phyloP scores from a whole-genome alignment of 2,797 vertebrate genomes.

The Protosalanx chinensis region DNA sequence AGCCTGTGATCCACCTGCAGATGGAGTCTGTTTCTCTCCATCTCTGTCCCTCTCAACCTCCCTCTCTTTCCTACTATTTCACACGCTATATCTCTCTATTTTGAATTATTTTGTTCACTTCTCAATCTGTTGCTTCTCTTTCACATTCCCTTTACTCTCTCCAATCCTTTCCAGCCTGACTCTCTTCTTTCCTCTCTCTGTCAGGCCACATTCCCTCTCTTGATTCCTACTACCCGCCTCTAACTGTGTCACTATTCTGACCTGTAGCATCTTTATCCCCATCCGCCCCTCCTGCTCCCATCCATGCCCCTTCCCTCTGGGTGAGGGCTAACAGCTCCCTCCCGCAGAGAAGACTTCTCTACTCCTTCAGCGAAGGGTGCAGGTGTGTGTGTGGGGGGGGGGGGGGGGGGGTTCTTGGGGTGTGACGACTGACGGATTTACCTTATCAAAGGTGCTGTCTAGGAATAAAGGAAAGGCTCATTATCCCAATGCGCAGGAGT shows the following conservation, averaged over 20 bases:
- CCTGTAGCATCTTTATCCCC: no score
- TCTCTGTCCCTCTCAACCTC: background rate
- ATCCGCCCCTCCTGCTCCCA: no score
- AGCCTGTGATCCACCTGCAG: no score
- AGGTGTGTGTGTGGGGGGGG: no score
- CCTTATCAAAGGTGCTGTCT: slow-evolving; percentile 65
- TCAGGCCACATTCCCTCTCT: background rate
- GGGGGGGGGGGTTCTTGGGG: no score
- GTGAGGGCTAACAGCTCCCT: slow-evolving; percentile 20
- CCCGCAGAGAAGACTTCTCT: slow-evolving; percentile 48
- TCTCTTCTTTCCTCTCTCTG: slow-evolving; percentile 20
- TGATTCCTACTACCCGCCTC: no score
- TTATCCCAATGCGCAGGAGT: slow-evolving; percentile 50
- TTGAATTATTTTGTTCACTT: slow-evolving; percentile 19
- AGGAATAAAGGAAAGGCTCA: slow-evolving; percentile 55
- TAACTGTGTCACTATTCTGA: no score
- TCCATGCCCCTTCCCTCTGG: no score
- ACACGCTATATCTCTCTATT: slow-evolving; percentile 15
- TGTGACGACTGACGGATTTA: slow-evolving; percentile 47
- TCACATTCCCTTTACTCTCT: background rate
- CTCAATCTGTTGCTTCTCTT: slow-evolving; percentile 4
- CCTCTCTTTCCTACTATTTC: background rate
- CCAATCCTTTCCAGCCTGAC: slow-evolving; percentile 12
- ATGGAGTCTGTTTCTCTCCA: background rate
- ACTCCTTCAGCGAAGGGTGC: slow-evolving; percentile 41